Percentiles rank a stretch among this genome's conserved stretches.
These are phyloP conservation scores for Dinoponera quadriceps DNA, from an alignment of 1,140 invertebrate genomes.

Conservation along the genomic window DNA sequence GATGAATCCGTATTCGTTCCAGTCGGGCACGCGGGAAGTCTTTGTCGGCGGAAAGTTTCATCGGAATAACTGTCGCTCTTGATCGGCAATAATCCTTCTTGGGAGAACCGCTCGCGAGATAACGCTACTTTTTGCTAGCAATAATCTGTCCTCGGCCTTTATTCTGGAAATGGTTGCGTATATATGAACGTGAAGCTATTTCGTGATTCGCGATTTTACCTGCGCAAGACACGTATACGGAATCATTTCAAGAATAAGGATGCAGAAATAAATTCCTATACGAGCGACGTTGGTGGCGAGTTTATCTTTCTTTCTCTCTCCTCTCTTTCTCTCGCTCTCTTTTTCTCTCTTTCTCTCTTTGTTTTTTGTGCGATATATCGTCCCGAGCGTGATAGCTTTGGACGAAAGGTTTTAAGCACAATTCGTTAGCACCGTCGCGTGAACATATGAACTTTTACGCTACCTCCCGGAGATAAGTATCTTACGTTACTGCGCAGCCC, in stretches of 20 bases:
- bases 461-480: not conserved
- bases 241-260: too few relatives aligned
- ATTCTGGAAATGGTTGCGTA: too few relatives aligned
- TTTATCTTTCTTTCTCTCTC: too few relatives aligned
- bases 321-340: too few relatives aligned
- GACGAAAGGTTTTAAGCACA: conserved; percentile 11
- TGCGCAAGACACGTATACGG: too few relatives aligned
- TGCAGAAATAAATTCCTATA: too few relatives aligned
- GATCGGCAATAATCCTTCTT: conserved; percentile 40
- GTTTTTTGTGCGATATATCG: too few relatives aligned
- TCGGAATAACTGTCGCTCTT: conserved; percentile 28
- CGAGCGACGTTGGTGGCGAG: too few relatives aligned
- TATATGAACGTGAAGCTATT: too few relatives aligned
- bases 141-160: conserved; percentile 36
- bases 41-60: conserved; percentile 33
- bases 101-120: conserved; percentile 22
- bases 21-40: conserved; percentile 19
- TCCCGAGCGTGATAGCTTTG: too few relatives aligned
- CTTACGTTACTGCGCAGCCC: not conserved
- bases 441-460: conserved; percentile 10
- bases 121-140: conserved; percentile 14
- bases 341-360: too few relatives aligned
- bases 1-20: conserved; percentile 27
- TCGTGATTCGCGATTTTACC: too few relatives aligned
- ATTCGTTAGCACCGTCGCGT: not conserved